A percentile compares a stretch with the other conserved stretches of the same genome.
phyloP scores from a whole-genome alignment of 2,113 vertebrate species.

The Bothrops jararaca region DNA sequence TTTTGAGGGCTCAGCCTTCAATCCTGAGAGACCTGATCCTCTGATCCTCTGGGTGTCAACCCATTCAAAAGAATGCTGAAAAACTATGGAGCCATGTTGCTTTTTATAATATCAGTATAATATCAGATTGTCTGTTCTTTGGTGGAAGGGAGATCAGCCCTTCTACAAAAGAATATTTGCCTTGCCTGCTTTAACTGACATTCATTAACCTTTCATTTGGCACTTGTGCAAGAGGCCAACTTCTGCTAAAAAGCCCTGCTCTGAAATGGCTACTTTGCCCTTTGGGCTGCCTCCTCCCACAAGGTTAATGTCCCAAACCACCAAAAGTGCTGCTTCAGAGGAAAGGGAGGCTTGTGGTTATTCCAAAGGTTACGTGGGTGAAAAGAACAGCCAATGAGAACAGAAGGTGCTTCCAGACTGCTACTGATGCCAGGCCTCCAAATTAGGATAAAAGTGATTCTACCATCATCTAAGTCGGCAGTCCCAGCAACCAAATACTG shows the following conservation, averaged over 20 bases:
- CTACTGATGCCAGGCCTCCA: background rate
- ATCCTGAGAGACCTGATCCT: background rate
- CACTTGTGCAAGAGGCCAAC: background rate
- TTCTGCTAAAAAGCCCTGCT: background rate
- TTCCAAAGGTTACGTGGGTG: background rate
- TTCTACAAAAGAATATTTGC: background rate
- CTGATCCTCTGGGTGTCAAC: background rate
- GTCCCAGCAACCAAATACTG: background rate
- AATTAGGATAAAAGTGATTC: background rate
- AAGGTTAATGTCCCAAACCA: constrained; percentile 10
- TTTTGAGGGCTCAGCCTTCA: background rate
- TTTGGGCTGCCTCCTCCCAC: background rate
- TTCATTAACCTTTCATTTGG: background rate
- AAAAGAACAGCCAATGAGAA: background rate
- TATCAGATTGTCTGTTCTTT: background rate
- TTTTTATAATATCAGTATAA: constrained; percentile 2
- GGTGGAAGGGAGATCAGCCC: background rate
- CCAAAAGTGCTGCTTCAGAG: background rate
- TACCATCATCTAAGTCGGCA: background rate
- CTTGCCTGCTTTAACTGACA: background rate
- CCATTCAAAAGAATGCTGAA: background rate
- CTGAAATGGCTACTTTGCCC: background rate
- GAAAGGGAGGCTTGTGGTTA: background rate
- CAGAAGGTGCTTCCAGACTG: background rate
- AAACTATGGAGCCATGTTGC: background rate